phyloP scores from a whole-genome alignment of 2,113 vertebrate species.

The Edolisoma coerulescens region DNA sequence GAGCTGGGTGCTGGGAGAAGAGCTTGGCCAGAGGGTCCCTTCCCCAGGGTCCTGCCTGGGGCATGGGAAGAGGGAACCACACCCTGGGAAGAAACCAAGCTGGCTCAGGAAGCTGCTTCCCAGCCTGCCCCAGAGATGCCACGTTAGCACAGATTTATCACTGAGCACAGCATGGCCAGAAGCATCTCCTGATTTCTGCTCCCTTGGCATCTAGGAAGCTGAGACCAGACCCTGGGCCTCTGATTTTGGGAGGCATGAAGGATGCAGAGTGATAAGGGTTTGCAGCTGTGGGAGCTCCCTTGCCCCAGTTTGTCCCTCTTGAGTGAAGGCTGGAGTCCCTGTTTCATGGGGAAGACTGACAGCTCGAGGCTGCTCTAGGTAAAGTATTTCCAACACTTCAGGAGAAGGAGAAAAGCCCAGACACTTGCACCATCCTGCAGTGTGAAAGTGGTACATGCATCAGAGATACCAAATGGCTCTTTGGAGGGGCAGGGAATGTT shows the following conservation, averaged over 20 bases:
- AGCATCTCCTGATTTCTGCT: not conserved
- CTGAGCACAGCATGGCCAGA: not conserved
- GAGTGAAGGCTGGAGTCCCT: not conserved
- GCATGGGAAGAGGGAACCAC: not conserved
- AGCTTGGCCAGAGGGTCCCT: not conserved
- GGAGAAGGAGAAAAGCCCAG: not conserved
- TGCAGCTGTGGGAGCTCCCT: not conserved
- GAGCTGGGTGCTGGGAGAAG: not conserved
- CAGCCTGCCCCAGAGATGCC: not conserved
- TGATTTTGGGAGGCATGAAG: not conserved
- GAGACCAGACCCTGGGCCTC: not conserved
- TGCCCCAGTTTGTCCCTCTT: not conserved
- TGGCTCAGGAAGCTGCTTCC: not conserved
- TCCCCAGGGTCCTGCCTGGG: not conserved
- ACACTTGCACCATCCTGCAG: not conserved
- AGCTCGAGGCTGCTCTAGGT: not conserved
- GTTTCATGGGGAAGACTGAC: not conserved
- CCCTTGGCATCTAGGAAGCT: not conserved
- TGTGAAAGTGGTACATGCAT: fast-evolving
- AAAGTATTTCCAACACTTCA: not conserved
- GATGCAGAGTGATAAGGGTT: not conserved
- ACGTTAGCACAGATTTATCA: fast-evolving
- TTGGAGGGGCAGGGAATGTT: not conserved
- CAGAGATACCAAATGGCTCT: not conserved
- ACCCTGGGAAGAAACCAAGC: not conserved